These are phyloP conservation scores for Adrianichthys oophorus DNA, from an alignment of 2,797 vertebrate species.

Conservation along the genomic window DNA sequence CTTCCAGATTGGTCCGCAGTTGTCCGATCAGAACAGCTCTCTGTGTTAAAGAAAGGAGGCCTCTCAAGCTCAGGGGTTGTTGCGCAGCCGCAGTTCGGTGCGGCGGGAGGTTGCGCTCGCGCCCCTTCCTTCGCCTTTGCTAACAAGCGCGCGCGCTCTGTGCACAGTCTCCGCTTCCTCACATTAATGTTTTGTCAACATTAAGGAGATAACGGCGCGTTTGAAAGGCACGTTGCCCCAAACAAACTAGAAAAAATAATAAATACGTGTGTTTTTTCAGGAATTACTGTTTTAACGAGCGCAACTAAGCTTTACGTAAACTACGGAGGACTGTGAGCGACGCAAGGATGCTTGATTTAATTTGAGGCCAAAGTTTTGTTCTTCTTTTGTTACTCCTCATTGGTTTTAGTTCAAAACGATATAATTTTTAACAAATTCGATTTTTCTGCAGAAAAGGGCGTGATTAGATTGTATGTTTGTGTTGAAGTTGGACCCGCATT, in stretches of 20 bases:
- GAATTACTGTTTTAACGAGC: slow-evolving; percentile 36
- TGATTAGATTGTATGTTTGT: too few relatives aligned
- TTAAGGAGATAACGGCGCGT: slow-evolving; percentile 65
- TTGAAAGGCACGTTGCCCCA: slow-evolving; percentile 65
- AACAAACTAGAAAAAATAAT: slow-evolving; percentile 64
- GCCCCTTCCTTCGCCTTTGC: slow-evolving; percentile 18
- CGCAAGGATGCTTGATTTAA: background rate
- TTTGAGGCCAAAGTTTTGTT: background rate
- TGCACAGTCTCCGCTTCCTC: slow-evolving; percentile 62
- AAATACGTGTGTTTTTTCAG: slow-evolving; percentile 54
- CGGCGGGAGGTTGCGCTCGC: slow-evolving; percentile 4
- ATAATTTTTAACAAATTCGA: too few relatives aligned
- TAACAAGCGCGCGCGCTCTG: slow-evolving; percentile 27
- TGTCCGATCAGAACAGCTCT: too few relatives aligned
- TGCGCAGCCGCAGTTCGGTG: background rate
- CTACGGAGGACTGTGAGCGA: background rate
- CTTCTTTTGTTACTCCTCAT: too few relatives aligned
- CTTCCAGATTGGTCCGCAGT: too few relatives aligned
- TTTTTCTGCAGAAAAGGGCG: too few relatives aligned
- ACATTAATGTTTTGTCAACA: slow-evolving; percentile 76
- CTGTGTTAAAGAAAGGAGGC: too few relatives aligned
- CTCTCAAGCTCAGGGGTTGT: background rate
- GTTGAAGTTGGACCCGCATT: too few relatives aligned
- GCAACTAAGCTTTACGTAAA: slow-evolving; percentile 43
- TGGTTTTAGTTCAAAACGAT: too few relatives aligned